phyloP scores from a whole-genome alignment of 2,888 invertebrate species.

The Lithophane socia region DNA sequence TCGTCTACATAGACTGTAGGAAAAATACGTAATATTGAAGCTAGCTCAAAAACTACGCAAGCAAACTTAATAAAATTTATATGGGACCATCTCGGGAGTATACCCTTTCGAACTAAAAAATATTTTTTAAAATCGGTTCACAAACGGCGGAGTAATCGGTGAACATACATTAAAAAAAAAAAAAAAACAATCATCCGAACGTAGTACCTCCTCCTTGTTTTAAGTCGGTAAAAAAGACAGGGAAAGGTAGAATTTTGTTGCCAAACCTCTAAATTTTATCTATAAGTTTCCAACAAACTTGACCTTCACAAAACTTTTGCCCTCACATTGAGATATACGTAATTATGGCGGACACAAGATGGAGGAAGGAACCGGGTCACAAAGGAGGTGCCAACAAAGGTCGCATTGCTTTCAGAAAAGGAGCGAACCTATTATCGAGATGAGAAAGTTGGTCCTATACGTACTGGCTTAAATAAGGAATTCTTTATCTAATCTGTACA shows the following conservation, averaged over 20 bases:
- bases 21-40: too few species aligned
- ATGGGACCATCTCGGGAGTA: too few species aligned
- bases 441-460: slow-evolving; percentile 30
- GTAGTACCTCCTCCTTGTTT: too few species aligned
- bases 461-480: slow-evolving; percentile 33
- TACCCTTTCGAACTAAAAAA: too few species aligned
- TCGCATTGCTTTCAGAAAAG: slow-evolving; percentile 35
- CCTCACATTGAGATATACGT: slow-evolving; percentile 30
- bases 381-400: slow-evolving; percentile 56
- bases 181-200: too few species aligned
- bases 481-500: slow-evolving; percentile 16
- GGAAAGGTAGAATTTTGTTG: neutral
- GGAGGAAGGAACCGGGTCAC: slow-evolving; percentile 53
- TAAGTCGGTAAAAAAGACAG: neutral
- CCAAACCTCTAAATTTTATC: neutral
- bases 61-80: too few species aligned
- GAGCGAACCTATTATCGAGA: slow-evolving; percentile 40
- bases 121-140: too few species aligned
- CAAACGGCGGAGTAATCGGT: too few species aligned
- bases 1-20: too few species aligned
- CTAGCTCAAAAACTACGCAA: too few species aligned
- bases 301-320: slow-evolving; percentile 28
- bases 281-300: slow-evolving; percentile 5
- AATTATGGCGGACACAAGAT: slow-evolving; percentile 45
- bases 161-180: too few species aligned